phyloP scores from a whole-genome alignment of 2,113 vertebrate genomes.

The Micronycteris hirsuta region DNA sequence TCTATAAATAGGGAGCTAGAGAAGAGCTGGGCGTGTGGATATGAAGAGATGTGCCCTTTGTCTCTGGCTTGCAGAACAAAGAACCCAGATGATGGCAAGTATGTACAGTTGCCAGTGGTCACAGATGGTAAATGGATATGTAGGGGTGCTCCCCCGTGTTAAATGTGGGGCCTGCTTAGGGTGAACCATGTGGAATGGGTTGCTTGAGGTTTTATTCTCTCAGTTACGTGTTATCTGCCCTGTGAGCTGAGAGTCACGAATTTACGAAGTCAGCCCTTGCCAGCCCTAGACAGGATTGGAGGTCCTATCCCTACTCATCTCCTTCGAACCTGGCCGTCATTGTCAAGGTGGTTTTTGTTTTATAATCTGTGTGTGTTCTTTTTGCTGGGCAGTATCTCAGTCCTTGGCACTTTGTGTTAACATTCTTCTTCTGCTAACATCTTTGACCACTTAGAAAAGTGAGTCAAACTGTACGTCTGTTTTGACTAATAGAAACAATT shows the following conservation, averaged over 20 bases:
- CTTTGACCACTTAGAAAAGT: not conserved
- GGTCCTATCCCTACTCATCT: not conserved
- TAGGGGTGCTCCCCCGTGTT: rapidly evolving
- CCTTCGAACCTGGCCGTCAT: not conserved
- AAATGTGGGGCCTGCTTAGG: not conserved
- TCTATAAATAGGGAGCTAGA: not conserved
- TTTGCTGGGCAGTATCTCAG: not conserved
- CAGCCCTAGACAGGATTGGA: not conserved
- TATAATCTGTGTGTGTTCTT: not conserved
- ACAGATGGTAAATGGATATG: not conserved
- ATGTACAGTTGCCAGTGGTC: not conserved
- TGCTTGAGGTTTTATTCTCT: not conserved
- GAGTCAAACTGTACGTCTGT: not conserved
- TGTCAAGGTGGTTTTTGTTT: not conserved
- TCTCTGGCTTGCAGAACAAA: not conserved
- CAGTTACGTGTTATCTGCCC: not conserved
- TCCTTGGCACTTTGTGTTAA: not conserved
- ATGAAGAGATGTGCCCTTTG: not conserved
- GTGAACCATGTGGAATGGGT: not conserved
- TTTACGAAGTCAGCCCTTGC: rapidly evolving
- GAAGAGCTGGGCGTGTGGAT: not conserved
- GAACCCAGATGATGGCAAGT: too few species aligned
- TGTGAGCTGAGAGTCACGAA: not conserved
- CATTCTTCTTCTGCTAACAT: not conserved
- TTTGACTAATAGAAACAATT: not conserved